Base-by-base conservation (phyloP, 2,797 vertebrate species). In the Miichthys miiuy region DNA sequence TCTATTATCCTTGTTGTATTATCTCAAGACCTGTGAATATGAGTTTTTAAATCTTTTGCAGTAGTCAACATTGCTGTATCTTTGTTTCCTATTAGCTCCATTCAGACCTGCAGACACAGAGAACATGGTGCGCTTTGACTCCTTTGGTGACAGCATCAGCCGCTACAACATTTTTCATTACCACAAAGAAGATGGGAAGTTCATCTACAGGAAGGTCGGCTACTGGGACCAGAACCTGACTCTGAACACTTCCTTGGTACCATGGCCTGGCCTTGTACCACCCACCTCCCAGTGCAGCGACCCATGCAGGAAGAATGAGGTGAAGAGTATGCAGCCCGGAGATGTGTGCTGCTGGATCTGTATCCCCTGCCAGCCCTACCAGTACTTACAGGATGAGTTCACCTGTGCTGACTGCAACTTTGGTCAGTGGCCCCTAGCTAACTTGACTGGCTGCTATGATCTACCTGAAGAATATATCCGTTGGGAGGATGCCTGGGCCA, bases 341-440 rank as follows among this genome's bases (percentile, higher is more conserved):
- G 98, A 99, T 21, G 97, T 98, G n/a, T 99, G 98, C 92, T 99
- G 98, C 90, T 99, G 98, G 98, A 97, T 99, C 88, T 99, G 98
- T 83, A 99, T 98, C 66, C 96, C 97, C 6, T 99, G 98, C 91
- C 98, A 99, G 90, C 92, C 97, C 30, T 97, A 97, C 0, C 97
- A 99, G 90, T 99, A 97, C 88, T 94, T 99, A 64, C 90, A 95
- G 72, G 98, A 99, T 8, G 97, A 99, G 87, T 98, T 98, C 92
- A 98, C 97, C 72, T 99, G 98, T 55, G 96, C 96, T 16, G 97
- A 99, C 91, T 99, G 98, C 0, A 95, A 96, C 61, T 96, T 97
- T 0, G 98, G 98, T 27, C 96, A 96, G 81, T 99, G 98, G 98
- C 98, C 98, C 58, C 95, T 98, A 0, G 95, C 89, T 71, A 99